Evolutionary conservation across 2,113 vertebrate species (phyloP).

Genomic region (Carassius auratus): DNA sequence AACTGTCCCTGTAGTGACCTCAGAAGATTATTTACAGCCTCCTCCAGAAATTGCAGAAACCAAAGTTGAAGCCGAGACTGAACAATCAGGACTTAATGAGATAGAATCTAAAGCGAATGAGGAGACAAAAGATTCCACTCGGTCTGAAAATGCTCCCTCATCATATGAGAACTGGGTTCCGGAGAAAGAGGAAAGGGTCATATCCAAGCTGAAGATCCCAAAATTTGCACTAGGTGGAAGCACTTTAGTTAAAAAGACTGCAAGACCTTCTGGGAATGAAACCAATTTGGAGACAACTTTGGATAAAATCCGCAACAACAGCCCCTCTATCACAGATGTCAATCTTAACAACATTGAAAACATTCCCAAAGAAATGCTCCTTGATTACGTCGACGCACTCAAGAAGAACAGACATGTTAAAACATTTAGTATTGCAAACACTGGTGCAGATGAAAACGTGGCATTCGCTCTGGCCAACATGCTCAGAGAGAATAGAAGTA

Average conservation of each 20-base stretch:
- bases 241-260: constrained; percentile 87
- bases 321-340: constrained; percentile 84
- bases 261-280: constrained; percentile 93
- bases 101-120: constrained; percentile 45
- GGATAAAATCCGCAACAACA: constrained; percentile 84
- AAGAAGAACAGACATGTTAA: constrained; percentile 92
- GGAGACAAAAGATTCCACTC: constrained; percentile 52
- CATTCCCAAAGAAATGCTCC: constrained; percentile 93
- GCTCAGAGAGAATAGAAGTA: constrained; percentile 92
- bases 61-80: constrained; percentile 24
- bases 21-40: constrained; percentile 26
- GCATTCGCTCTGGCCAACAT: constrained; percentile 91
- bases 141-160: not conserved
- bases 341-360: constrained; percentile 99
- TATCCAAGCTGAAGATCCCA: constrained; percentile 88
- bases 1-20: not conserved
- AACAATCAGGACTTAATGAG: constrained; percentile 41
- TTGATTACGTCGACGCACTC: constrained; percentile 89
- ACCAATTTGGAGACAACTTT: constrained; percentile 91
- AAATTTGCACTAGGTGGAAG: constrained; percentile 82
- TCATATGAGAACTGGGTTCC: constrained; percentile 62
- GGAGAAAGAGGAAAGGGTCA: constrained; percentile 80
- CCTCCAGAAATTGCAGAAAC: constrained; percentile 43
- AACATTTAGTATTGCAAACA: constrained; percentile 90
- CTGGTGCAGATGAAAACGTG: constrained; percentile 88